Conservation (phyloP, 2,113 vertebrate species). For the Rhabdomys dilectus region DNA sequence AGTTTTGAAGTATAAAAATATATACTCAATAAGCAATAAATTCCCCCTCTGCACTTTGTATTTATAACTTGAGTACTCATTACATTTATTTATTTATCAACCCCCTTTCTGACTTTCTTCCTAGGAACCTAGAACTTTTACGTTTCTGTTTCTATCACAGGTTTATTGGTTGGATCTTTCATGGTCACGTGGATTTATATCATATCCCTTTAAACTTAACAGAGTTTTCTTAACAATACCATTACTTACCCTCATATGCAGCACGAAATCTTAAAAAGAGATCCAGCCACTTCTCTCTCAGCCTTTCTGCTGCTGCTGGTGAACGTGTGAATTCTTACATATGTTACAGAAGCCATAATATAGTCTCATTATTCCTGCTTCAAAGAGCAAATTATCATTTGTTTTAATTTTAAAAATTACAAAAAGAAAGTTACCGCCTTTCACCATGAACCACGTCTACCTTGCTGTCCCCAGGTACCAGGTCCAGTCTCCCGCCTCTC, state of each 20-base stretch:
- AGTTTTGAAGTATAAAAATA: background rate
- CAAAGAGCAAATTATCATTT: constrained; percentile 43
- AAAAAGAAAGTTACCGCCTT: background rate
- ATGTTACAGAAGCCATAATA: background rate
- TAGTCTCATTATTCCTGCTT: background rate
- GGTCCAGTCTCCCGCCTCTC: background rate
- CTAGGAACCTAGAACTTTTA: background rate
- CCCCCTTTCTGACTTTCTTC: background rate
- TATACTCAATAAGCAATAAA: background rate
- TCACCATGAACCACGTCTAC: background rate
- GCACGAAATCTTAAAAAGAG: background rate
- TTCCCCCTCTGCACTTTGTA: background rate
- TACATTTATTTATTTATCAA: background rate
- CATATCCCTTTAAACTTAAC: background rate
- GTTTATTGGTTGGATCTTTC: background rate
- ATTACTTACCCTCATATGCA: background rate
- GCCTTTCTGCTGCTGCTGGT: background rate
- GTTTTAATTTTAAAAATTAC: background rate
- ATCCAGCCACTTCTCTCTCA: background rate
- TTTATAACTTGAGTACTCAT: background rate
- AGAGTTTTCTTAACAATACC: background rate
- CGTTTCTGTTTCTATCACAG: background rate
- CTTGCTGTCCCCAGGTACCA: background rate
- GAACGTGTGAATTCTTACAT: background rate
- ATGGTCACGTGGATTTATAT: background rate